phyloP scores from a whole-genome alignment of 1,140 invertebrate species.

The Chymomyza costata region DNA sequence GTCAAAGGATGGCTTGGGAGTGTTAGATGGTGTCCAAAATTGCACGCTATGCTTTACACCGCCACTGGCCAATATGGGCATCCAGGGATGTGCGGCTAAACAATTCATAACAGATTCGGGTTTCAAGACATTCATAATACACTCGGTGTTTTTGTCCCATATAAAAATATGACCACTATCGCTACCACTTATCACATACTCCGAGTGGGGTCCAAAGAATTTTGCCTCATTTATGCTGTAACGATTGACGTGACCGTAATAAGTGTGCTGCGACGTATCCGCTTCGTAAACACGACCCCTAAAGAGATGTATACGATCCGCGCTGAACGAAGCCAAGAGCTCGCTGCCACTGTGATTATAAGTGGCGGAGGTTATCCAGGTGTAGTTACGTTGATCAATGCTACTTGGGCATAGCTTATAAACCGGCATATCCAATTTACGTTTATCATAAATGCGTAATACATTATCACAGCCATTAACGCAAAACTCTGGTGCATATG shows the following conservation, averaged over 20 bases:
- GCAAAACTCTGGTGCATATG: slow-evolving; percentile 86
- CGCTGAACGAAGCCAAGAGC: slow-evolving; percentile 92
- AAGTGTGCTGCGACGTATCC: slow-evolving; percentile 82
- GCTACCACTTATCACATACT: slow-evolving; percentile 93
- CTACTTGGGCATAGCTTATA: neutral
- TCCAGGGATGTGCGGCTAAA: slow-evolving; percentile 89
- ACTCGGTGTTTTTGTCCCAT: slow-evolving; percentile 92
- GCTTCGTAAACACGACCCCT: slow-evolving; percentile 77
- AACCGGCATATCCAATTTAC: slow-evolving; percentile 76
- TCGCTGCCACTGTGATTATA: slow-evolving; percentile 93
- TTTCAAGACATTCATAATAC: slow-evolving; percentile 89
- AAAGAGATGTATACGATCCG: slow-evolving; percentile 94
- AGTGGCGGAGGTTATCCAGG: slow-evolving; percentile 87
- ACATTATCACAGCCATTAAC: slow-evolving; percentile 82
- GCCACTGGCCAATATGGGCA: slow-evolving; percentile 88
- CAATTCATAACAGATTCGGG: slow-evolving; percentile 94
- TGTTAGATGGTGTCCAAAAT: slow-evolving; percentile 93
- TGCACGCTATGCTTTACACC: slow-evolving; percentile 92
- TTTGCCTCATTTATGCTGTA: slow-evolving; percentile 92
- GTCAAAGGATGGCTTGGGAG: slow-evolving; percentile 78
- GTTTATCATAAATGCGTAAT: slow-evolving; percentile 82
- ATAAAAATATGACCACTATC: slow-evolving; percentile 95
- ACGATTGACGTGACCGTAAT: slow-evolving; percentile 84
- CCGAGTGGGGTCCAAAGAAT: slow-evolving; percentile 91
- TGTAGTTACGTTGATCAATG: too few relatives aligned